A percentile compares a stretch with the other conserved stretches of the same genome.
phyloP scores from a whole-genome alignment of 2,113 vertebrate species.

The Brienomyrus longianalis region DNA sequence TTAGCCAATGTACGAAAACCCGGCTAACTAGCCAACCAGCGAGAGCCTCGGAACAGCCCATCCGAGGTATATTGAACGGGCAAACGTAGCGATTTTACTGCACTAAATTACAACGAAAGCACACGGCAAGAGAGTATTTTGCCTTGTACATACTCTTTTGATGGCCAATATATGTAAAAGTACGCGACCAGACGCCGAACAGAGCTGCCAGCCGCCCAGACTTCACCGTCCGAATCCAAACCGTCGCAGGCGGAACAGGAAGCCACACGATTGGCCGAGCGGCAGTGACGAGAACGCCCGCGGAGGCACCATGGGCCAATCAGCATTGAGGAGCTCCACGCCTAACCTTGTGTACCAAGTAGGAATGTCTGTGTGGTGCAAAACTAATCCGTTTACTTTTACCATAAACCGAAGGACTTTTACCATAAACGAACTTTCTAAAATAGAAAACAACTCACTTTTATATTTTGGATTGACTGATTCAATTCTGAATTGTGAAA shows the following conservation, averaged over 20 bases:
- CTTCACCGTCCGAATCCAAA: conserved; percentile 28
- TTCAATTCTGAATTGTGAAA: neutral
- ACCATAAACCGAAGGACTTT: neutral
- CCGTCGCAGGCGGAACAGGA: conserved; percentile 20
- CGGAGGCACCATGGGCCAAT: neutral
- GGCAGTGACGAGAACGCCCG: neutral
- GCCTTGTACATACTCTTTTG: neutral
- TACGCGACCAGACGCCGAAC: neutral
- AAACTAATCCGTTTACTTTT: neutral
- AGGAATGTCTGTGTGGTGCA: neutral
- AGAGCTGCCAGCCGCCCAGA: neutral
- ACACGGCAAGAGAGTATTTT: neutral
- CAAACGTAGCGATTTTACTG: neutral
- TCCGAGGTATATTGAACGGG: neutral
- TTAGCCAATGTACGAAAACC: neutral
- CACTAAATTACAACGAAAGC: neutral
- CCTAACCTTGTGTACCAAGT: neutral
- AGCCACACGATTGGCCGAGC: neutral
- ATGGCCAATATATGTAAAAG: neutral
- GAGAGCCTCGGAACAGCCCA: neutral
- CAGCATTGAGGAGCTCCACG: neutral
- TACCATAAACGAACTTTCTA: neutral
- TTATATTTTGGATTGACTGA: neutral
- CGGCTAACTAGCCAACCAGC: neutral
- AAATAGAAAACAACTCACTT: neutral